Evolutionary conservation across 2,888 invertebrate genomes (phyloP).

Genomic region (Eupithecia abbreviata): DNA sequence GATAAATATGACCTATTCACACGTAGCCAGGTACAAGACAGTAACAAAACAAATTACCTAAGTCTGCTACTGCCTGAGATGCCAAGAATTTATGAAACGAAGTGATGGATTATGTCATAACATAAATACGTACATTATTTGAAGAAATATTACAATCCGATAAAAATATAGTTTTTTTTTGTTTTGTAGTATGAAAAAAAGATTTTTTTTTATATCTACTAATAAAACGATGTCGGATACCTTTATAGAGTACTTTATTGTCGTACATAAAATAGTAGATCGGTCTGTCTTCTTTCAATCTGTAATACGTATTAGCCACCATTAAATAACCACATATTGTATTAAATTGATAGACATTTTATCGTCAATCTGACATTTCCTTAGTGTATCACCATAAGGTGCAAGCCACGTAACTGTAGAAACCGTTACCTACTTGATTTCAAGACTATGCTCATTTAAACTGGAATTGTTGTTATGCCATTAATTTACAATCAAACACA

Average conservation of each 20-base stretch:
- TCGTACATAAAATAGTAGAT: not conserved
- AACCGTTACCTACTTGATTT: conserved; percentile 55
- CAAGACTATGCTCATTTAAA: conserved; percentile 22
- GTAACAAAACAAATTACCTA: conserved; percentile 5
- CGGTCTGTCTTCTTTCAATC: not conserved
- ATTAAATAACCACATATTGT: not conserved
- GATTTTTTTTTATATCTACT: too few relatives aligned
- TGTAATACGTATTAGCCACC: not conserved
- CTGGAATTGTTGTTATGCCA: conserved; percentile 19
- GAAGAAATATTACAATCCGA: too few relatives aligned
- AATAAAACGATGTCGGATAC: not conserved
- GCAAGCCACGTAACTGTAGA: conserved; percentile 55
- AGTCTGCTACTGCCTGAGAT: not conserved
- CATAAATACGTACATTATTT: too few relatives aligned
- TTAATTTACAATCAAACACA: not conserved
- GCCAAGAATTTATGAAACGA: not conserved
- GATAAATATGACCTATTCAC: conserved; percentile 16
- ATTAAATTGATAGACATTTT: conserved; percentile 48
- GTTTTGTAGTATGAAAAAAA: too few relatives aligned
- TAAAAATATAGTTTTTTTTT: too few relatives aligned
- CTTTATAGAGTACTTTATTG: not conserved
- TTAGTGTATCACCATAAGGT: conserved; percentile 56
- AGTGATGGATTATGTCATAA: too few relatives aligned
- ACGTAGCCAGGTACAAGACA: conserved; percentile 1
- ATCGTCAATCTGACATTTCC: conserved; percentile 57